Evolutionary conservation across 2,888 invertebrate genomes (phyloP), one percentile per base, ranked within the genome.

Genomic region (Rhopalosiphum nymphaeae): DNA sequence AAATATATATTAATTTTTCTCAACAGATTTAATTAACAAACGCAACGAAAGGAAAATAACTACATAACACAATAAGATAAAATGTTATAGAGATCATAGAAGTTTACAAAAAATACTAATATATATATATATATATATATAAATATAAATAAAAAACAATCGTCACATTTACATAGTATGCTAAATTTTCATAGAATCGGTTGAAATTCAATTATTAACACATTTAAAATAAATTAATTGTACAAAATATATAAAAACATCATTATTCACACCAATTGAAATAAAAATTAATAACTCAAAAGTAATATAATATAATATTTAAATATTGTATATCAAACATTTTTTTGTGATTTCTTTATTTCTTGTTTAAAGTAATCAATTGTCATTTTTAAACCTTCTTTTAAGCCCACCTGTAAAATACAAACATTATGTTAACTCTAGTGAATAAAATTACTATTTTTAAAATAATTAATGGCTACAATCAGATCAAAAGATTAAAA

Each of bases 331-430:
- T 42, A 67, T 92, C 11, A 92, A 88, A 88, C 87, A 88, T 9
- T 92, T 92, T 96, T 93, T 90, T 93, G 93, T n/a, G 90, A 93
- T 61, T 93, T 93, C 78, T 46, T 95, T 57, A 99, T 96, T 96
- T 99, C 99, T 95, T 98, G 97, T 95, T 97, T 97, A 96, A 99
- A 99, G 96, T 99, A 99, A 95, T 98, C 97, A 94, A 99, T 98
- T 57, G 99, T 99, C 96, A 97, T 98, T 95, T 98, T 97, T 29
- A 99, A 97, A 53, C 99, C 99, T 94, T 97, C 97, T 96, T 97
- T 97, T 95, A 99, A 96, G 5, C 98, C 97, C 29, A 98, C 97
- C 97, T 98, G 96, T 92, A 95, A 95, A 94, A 96, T 95, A 92
- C 94, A 95, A 94, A 94, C 91, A 91, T 44, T 85, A 67, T 36